Conservation (phyloP, 1,140 invertebrate genomes). For the Brachionus rotundiformis region DNA sequence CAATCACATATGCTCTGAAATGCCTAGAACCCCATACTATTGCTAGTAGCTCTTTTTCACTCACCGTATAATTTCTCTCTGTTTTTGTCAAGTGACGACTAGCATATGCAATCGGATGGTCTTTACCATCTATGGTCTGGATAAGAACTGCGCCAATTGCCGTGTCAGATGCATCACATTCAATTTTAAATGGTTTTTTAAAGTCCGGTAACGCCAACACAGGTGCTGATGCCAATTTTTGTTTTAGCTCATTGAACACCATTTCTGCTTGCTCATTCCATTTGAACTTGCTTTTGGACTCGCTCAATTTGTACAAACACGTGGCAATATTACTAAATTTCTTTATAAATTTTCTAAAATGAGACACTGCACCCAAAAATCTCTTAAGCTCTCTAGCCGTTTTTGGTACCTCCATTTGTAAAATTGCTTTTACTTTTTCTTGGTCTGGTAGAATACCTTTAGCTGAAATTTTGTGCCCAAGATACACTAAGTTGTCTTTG, state of each 20-base stretch:
- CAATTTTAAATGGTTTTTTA: not conserved
- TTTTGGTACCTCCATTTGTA: slow-evolving; percentile 56
- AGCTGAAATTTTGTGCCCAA: slow-evolving; percentile 49
- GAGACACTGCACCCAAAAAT: slow-evolving; percentile 57
- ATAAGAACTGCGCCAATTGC: slow-evolving; percentile 13
- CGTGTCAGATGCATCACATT: slow-evolving; percentile 12
- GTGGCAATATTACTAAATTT: slow-evolving; percentile 56
- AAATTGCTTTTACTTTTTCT: slow-evolving; percentile 59
- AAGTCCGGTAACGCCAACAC: slow-evolving; percentile 2
- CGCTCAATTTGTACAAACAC: slow-evolving; percentile 56
- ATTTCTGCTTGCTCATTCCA: slow-evolving; percentile 6
- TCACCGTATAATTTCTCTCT: not conserved
- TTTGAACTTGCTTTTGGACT: slow-evolving; percentile 1
- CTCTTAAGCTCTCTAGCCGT: slow-evolving; percentile 55
- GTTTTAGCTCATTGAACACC: slow-evolving; percentile 55
- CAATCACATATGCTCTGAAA: not conserved
- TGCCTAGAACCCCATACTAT: not conserved
- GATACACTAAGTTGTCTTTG: slow-evolving; percentile 32
- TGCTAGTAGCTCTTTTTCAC: not conserved
- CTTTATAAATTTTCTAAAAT: slow-evolving; percentile 56
- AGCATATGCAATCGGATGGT: slow-evolving; percentile 18
- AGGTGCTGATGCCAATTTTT: slow-evolving; percentile 54
- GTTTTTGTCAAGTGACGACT: not conserved
- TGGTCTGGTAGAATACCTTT: slow-evolving; percentile 52
- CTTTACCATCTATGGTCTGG: not conserved